Evolutionary conservation across 2,888 invertebrate species (phyloP).

Genomic region (Branchipolynoe longqiensis): DNA sequence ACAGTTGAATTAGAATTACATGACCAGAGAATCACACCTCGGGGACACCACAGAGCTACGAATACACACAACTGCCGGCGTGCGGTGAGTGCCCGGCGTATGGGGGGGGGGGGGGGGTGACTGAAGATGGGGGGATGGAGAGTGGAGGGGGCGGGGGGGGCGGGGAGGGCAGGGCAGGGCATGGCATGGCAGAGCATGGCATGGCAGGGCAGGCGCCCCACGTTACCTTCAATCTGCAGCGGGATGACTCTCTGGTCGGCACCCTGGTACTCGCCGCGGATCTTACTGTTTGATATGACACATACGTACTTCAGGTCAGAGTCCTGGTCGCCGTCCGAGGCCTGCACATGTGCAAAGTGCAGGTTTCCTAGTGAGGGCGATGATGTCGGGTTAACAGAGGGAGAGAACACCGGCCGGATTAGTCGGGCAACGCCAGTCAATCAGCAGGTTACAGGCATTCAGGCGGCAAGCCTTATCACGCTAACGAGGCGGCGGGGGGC

Average conservation of each 20-base stretch:
- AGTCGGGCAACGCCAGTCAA: background rate
- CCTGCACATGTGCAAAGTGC: constrained; percentile 33
- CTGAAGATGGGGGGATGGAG: too few species aligned
- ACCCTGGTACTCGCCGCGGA: constrained; percentile 64
- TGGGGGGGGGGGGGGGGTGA: too few species aligned
- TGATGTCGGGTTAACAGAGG: too few species aligned
- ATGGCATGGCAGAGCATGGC: too few species aligned
- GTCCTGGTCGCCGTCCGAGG: background rate
- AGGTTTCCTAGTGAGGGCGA: constrained; percentile 49
- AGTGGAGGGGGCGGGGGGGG: too few species aligned
- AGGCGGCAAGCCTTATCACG: constrained; percentile 37
- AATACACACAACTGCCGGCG: too few species aligned
- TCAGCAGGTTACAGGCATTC: background rate
- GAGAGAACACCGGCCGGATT: constrained; percentile 42
- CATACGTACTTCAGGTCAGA: constrained; percentile 52
- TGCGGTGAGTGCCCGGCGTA: too few species aligned
- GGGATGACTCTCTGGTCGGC: constrained; percentile 64
- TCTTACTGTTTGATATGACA: background rate
- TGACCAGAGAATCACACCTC: too few species aligned
- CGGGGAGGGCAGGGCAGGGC: background rate
- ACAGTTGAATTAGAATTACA: too few species aligned
- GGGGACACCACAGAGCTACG: too few species aligned
- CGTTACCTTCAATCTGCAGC: constrained; percentile 4
- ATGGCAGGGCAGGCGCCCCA: too few species aligned
- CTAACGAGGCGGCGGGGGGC: background rate